Conservation (phyloP, 1,140 invertebrate species). For the Chelonus insularis region DNA sequence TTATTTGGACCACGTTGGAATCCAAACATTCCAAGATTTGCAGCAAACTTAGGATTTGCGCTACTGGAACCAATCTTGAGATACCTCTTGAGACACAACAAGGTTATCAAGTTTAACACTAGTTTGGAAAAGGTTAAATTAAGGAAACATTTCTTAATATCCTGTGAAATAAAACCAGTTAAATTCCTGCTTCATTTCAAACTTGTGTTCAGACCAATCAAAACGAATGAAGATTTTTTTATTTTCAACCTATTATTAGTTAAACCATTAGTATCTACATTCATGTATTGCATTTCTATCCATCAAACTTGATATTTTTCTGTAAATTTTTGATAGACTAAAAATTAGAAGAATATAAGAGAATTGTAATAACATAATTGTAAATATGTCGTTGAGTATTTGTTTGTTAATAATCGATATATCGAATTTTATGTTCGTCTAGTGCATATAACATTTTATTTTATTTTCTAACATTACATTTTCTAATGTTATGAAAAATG, state of each 20-base stretch:
- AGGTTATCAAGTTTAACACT: conserved; percentile 41
- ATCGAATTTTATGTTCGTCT: no score
- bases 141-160: conserved; percentile 13
- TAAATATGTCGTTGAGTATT: no score
- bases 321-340: neutral
- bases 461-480: no score
- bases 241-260: conserved; percentile 10
- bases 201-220: conserved; percentile 47
- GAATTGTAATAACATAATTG: no score
- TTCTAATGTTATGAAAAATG: no score
- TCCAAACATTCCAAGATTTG: conserved; percentile 75
- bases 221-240: conserved; percentile 31
- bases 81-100: conserved; percentile 48
- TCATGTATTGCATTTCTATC: no score
- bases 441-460: no score
- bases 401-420: no score
- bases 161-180: neutral
- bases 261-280: no score
- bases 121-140: conserved; percentile 41
- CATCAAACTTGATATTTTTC: no score
- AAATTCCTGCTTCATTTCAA: no score
- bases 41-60: conserved; percentile 73
- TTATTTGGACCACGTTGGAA: conserved; percentile 80
- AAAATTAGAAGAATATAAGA: no score
- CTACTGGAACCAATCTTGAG: conserved; percentile 77